These are phyloP conservation scores for Pseudochaenichthys georgianus DNA, from an alignment of 2,797 vertebrate species.

Conservation along the genomic window DNA sequence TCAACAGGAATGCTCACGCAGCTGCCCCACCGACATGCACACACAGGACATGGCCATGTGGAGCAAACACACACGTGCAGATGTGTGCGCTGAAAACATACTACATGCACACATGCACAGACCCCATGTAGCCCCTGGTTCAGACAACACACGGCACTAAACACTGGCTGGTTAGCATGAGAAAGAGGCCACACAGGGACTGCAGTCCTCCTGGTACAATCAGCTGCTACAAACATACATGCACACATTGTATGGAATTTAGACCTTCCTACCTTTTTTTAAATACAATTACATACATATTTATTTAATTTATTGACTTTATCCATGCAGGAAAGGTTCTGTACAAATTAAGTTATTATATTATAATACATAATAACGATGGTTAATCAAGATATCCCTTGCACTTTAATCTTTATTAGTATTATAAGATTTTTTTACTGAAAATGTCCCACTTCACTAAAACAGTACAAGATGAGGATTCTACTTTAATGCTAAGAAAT, in stretches of 20 bases:
- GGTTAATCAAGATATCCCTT: neutral
- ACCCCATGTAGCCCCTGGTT: constrained; percentile 53
- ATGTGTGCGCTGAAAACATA: constrained; percentile 18
- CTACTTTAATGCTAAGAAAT: neutral
- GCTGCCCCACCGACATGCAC: constrained; percentile 75
- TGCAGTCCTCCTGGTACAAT: constrained; percentile 57
- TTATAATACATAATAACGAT: neutral
- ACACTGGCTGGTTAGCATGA: constrained; percentile 67
- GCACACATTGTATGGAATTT: constrained; percentile 12
- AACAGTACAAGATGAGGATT: neutral
- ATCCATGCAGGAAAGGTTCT: too few species aligned
- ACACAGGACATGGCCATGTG: constrained; percentile 39
- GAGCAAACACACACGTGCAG: constrained; percentile 27
- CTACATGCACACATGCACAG: constrained; percentile 12
- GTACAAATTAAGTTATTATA: too few species aligned
- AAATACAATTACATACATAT: constrained; percentile 34
- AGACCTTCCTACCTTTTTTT: constrained; percentile 27
- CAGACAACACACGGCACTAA: constrained; percentile 55
- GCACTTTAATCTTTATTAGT: neutral
- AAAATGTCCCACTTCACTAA: neutral
- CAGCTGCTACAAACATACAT: constrained; percentile 58
- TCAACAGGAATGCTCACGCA: constrained; percentile 87
- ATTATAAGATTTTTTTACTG: neutral
- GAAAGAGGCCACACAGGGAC: constrained; percentile 75
- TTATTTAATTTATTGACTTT: neutral